Evolutionary conservation across 2,113 vertebrate genomes (phyloP).

Genomic region (Promerops cafer): DNA sequence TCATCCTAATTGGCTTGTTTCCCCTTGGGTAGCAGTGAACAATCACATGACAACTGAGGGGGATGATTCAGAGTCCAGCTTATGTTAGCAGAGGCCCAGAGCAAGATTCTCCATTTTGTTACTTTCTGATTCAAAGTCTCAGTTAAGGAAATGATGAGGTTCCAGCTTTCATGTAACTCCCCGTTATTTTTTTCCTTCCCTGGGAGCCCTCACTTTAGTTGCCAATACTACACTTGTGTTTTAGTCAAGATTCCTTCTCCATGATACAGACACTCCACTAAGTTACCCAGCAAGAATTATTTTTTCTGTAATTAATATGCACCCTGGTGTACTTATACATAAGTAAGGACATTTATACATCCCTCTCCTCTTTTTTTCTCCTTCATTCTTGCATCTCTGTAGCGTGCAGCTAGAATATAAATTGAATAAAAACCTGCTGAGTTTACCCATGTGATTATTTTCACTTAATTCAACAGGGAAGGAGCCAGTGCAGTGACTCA

Average conservation of each 20-base stretch:
- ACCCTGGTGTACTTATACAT: not conserved
- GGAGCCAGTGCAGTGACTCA: constrained; percentile 12
- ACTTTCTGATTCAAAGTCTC: not conserved
- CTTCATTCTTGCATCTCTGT: not conserved
- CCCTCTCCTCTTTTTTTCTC: not conserved
- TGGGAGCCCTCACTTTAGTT: not conserved
- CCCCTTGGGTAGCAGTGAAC: not conserved
- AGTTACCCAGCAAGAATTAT: not conserved
- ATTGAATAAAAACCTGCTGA: constrained; percentile 16
- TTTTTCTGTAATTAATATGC: not conserved
- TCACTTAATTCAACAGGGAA: constrained; percentile 25
- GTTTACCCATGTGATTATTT: constrained; percentile 41
- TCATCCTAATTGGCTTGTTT: not conserved
- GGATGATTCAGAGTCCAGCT: not conserved
- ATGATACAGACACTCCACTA: not conserved
- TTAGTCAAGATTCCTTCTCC: not conserved
- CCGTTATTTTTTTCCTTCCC: not conserved
- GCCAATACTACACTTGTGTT: not conserved
- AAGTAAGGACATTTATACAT: not conserved
- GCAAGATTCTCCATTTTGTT: not conserved
- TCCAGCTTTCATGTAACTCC: not conserved
- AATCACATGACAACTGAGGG: not conserved
- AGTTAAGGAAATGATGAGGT: not conserved
- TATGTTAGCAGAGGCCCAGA: not conserved
- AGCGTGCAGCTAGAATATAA: not conserved